Conservation (phyloP, 2,113 vertebrate genomes). For the Todiramphus saurophagus region DNA sequence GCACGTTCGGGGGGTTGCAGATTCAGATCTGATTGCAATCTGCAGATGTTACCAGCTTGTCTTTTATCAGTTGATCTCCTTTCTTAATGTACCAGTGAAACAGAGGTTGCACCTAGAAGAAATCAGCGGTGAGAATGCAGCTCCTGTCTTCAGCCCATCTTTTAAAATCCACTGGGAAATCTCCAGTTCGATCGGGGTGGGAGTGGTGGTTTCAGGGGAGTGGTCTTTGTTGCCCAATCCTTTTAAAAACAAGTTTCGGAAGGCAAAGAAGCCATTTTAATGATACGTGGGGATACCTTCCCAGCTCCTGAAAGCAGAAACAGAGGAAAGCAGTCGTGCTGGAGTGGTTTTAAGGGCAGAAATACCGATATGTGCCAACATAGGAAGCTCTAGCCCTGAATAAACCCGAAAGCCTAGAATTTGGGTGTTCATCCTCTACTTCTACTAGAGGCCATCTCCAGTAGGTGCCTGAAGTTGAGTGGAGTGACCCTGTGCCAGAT, state of each 20-base stretch:
- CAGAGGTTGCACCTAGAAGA: neutral
- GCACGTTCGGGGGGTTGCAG: neutral
- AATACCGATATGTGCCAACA: neutral
- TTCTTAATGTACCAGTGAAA: accelerated
- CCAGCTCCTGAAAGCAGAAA: neutral
- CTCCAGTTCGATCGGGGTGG: neutral
- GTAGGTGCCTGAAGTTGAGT: neutral
- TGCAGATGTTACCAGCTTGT: neutral
- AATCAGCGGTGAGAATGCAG: neutral
- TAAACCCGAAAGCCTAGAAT: neutral
- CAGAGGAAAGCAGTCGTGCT: neutral
- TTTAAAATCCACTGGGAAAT: neutral
- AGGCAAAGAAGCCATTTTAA: neutral
- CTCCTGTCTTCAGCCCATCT: neutral
- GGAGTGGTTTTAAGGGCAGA: neutral
- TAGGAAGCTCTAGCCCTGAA: neutral
- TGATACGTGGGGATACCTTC: neutral
- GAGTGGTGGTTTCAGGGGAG: neutral
- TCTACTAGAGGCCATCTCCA: neutral
- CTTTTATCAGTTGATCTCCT: neutral
- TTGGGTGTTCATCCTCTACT: neutral
- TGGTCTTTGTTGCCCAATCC: neutral
- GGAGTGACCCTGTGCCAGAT: neutral
- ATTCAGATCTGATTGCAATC: neutral
- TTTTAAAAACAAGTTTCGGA: neutral